phyloP scores from a whole-genome alignment of 1,140 invertebrate species.

The Nasonia giraulti region DNA sequence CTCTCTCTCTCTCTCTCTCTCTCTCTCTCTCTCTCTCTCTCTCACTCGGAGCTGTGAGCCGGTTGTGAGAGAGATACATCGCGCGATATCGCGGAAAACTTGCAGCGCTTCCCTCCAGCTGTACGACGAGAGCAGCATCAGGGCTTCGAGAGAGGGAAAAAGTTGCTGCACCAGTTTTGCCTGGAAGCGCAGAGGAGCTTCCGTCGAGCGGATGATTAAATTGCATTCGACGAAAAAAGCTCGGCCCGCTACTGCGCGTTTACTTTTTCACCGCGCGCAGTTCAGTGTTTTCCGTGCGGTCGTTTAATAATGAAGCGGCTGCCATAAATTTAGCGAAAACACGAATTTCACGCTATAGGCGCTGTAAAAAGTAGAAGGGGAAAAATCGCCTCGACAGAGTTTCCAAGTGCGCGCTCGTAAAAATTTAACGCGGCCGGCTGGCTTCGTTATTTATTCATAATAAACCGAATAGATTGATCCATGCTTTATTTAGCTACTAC shows the following conservation, averaged over 20 bases:
- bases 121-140: too few relatives aligned
- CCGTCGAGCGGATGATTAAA: not conserved
- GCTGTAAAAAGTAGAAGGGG: too few relatives aligned
- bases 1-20: not conserved
- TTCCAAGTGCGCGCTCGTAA: not conserved
- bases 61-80: not conserved
- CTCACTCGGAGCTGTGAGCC: not conserved
- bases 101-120: not conserved
- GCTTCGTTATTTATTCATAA: not conserved
- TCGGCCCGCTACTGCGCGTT: too few relatives aligned
- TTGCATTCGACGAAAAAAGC: not conserved
- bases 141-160: not conserved
- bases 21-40: not conserved
- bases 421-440: not conserved
- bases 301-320: too few relatives aligned
- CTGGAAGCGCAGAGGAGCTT: too few relatives aligned
- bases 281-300: too few relatives aligned
- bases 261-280: too few relatives aligned
- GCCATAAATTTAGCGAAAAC: too few relatives aligned
- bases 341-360: too few relatives aligned
- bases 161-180: not conserved
- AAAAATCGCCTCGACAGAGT: too few relatives aligned
- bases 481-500: not conserved
- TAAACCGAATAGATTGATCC: constrained; percentile 6
- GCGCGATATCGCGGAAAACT: not conserved